Base-by-base conservation (phyloP, 2,888 invertebrate species). In the Caenorhabditis sp. region DNA sequence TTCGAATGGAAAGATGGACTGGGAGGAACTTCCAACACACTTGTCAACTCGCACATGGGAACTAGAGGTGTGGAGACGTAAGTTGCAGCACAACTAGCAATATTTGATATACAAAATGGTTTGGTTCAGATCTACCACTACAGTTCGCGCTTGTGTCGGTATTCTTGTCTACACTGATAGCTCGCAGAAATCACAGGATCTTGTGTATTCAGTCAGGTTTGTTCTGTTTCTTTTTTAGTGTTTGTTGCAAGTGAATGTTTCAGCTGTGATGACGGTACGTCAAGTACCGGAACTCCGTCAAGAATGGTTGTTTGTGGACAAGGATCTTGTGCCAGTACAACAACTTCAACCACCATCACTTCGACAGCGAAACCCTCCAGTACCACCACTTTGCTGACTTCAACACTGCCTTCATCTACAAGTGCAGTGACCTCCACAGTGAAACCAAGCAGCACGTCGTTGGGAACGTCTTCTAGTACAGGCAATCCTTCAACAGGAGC, bases 1-100 rank as follows among this genome's bases (percentile, higher is more conserved):
- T 70, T 70, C 53, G 59, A 59, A 20, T 70, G 70, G 70, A 59
- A 52, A n/a, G 70, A 70, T 43, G 70, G 70, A 15, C 27, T 70
- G 22, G 70, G 70, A 15, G 45, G 17, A 3, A 70, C 70, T 8
- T 70, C 70, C 3, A 70, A 70, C 43, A 59, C 70, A 5, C 22
- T 70, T 17, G 27, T 70, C 37, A 70, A 70, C 17, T 45, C 45
- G 26, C 41, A 70, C 35, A 45, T 70, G 27, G 53, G 53, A 5
- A 22, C n/a, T 0, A 17, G 53, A 11, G 59, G 59, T 37, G 70
- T 70, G 1, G 70, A 70, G 26, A 70, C 70, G 48, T 48, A 26
- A 48, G 27, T 15, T 22, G 1, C 7, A 11, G 8, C 7, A n/a
- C 6, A 22, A 24, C 26, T 41, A 15, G 26, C 2, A 7, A 3